phyloP scores from a whole-genome alignment of 2,888 invertebrate genomes.

The Cephus runcator region DNA sequence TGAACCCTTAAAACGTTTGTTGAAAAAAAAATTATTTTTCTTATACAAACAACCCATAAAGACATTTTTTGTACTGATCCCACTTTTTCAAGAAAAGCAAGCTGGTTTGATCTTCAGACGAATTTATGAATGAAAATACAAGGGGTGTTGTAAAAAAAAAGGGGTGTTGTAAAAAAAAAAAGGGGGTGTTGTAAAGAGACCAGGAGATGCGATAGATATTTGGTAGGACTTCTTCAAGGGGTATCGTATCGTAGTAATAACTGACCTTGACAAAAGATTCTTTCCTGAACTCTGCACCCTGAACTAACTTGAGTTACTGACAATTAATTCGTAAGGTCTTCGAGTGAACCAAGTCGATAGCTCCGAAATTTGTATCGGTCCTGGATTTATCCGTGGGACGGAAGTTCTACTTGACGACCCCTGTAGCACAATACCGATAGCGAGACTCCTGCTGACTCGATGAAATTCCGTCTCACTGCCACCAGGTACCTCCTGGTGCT shows the following conservation, averaged over 20 bases:
- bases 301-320: not conserved
- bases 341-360: not conserved
- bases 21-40: not conserved
- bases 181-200: not conserved
- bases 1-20: not conserved
- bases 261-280: not conserved
- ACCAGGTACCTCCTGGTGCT: not conserved
- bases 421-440: not conserved
- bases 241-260: not conserved
- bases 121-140: not conserved
- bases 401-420: not conserved
- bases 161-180: too few relatives aligned
- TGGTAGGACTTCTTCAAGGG: not conserved
- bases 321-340: not conserved
- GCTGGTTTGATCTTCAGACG: too few relatives aligned
- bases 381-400: not conserved
- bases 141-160: not conserved
- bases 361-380: not conserved
- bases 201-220: not conserved
- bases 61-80: not conserved
- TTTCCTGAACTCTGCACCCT: not conserved
- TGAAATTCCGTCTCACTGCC: not conserved
- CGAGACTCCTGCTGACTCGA: not conserved
- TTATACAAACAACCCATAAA: not conserved
- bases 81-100: not conserved